Evolutionary conservation across 2,888 invertebrate species (phyloP).

Genomic region (Mechanitis mazaeus): DNA sequence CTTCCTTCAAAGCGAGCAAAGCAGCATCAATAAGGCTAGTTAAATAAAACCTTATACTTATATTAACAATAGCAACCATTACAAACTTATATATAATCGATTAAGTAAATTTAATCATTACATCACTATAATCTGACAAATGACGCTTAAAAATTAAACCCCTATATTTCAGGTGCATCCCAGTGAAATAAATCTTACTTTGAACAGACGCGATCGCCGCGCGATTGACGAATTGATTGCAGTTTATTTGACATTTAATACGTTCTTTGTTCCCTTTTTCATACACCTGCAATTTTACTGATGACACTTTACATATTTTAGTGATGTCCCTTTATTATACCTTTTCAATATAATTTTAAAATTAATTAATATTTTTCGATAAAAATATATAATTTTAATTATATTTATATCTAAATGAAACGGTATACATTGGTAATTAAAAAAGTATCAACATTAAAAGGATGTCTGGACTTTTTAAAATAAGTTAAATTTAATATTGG

Average conservation of each 20-base stretch:
- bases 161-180: slow-evolving; percentile 23
- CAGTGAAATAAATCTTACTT: slow-evolving; percentile 23
- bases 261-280: slow-evolving; percentile 33
- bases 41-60: slow-evolving; percentile 4
- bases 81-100: not conserved
- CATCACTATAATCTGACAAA: slow-evolving; percentile 12
- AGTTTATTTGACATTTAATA: slow-evolving; percentile 36
- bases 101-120: not conserved
- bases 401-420: too few species aligned
- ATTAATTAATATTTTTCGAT: too few species aligned
- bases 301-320: slow-evolving; percentile 1
- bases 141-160: slow-evolving; percentile 17
- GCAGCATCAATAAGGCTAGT: not conserved
- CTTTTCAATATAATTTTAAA: too few species aligned
- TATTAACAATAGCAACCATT: slow-evolving; percentile 7
- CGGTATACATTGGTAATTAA: too few species aligned
- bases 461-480: too few species aligned
- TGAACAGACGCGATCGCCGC: slow-evolving; percentile 20
- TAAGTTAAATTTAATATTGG: too few species aligned
- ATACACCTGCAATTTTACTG: not conserved
- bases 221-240: slow-evolving; percentile 34
- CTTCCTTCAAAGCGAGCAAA: too few species aligned
- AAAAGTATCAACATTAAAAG: too few species aligned
- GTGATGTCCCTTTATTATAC: too few species aligned
- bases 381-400: too few species aligned